A percentile compares a stretch with the other conserved stretches of the same genome.
Conservation (phyloP, 2,113 vertebrate genomes). For the Gnathonemus longibarbis region DNA sequence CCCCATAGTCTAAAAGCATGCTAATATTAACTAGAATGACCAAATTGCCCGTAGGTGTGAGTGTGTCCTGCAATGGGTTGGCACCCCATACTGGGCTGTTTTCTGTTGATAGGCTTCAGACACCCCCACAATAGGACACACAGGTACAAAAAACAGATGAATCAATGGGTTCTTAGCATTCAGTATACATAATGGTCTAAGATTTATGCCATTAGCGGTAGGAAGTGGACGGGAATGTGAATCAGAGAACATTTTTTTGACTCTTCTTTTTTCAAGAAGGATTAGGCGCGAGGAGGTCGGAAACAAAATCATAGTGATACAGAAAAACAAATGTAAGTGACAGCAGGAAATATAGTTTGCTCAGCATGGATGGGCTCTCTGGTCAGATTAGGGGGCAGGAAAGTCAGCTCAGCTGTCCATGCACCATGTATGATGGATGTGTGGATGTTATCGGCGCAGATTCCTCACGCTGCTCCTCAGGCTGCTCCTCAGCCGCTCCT, state of each 20-base stretch:
- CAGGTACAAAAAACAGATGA: not conserved
- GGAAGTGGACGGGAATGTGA: not conserved
- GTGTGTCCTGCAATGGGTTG: not conserved
- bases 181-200: not conserved
- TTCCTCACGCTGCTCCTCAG: too few relatives aligned
- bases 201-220: not conserved
- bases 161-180: not conserved
- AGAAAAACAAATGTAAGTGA: not conserved
- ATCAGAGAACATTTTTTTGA: not conserved
- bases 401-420: not conserved
- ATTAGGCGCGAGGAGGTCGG: not conserved
- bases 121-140: not conserved
- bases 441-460: not conserved
- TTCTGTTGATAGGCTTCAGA: not conserved
- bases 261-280: not conserved
- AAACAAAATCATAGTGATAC: not conserved
- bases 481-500: too few relatives aligned
- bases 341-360: not conserved
- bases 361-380: not conserved
- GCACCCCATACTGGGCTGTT: not conserved
- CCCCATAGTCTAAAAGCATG: not conserved
- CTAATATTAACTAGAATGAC: not conserved
- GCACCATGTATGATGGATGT: not conserved
- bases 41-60: not conserved
- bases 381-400: not conserved